Evolutionary conservation across 2,888 invertebrate genomes (phyloP), one percentile per base, ranked within the genome.

Genomic region (Drosophila subsilvestris): DNA sequence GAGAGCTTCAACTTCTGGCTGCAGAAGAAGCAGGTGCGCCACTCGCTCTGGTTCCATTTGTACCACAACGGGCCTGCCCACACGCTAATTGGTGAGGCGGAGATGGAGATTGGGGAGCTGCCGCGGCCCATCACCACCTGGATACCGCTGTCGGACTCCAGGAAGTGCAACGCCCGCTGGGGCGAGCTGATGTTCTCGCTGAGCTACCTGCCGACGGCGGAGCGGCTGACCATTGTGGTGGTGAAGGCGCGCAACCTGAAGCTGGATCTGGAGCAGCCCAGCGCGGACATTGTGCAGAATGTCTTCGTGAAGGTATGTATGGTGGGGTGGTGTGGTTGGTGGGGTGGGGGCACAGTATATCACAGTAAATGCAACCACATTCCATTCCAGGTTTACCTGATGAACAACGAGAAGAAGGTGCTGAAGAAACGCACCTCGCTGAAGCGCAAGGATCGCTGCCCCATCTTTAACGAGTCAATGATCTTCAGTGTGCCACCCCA

Each of bases 381-480:
- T 25, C 25, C 5, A 25, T n/a, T n/a, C 5, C 25, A 95, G 95
- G 96, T 96, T 3, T 96, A 96, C 90, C 92, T 97, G 54, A 93
- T 96, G 81, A 96, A 96, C 90, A 95, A 96, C 86, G 96, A 96
- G 1, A 96, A 96, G 90, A 96, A 96, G 91, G 94, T 96, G 55
- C 95, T 95, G 86, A 97, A 96, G 92, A 96, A 96, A 92, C 95
- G 95, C 89, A 97, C 96, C 25, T 94, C 96, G 17, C 93, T 95
- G 14, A 96, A 96, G 89, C 94, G 94, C 76, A 94, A 94, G 43
- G 96, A 96, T 86, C 93, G 94, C 59, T 95, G 95, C 89, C 96
- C 96, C 0, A 96, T 96, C 76, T 97, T 96, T 91, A 97, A 97
- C 90, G 97, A 97, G 92, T 95, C 96, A 18, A 96, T 97, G 94